Base-by-base conservation (phyloP, 2,888 invertebrate genomes). In the Tromatobia lineatoria region DNA sequence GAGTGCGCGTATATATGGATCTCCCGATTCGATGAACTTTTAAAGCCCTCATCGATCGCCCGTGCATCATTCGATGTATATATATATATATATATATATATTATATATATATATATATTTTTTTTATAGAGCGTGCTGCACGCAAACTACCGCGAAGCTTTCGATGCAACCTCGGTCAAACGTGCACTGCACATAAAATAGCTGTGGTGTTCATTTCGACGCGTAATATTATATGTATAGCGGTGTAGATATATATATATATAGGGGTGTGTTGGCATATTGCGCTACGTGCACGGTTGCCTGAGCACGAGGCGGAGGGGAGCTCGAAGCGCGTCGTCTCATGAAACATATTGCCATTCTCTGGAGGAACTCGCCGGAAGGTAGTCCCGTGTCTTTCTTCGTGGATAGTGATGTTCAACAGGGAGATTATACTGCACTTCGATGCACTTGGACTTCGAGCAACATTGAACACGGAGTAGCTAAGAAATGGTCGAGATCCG, bases 131-230 rank as follows among this genome's bases (percentile, higher is more conserved):
- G 80, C 73, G 73, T 80, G 73, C 71, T 18, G 29, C 66, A 80
- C 73, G 73, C 73, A 73, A 73, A 45, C 52, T 64, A 64, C 64
- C 52, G 25, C 79, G 61, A 78, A 61, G 77, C 77, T 78, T 70
- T 47, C 20, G 47, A 50, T 69, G 52, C 42, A 59, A 59, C 57
- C 70, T 47, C 69, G 77, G 50, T 69, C 77, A 77, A 69, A 70
- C 69, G 69, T 70, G 69, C 59, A 69, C 57, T 23, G 69, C 47
- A 34, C 77, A 77, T 69, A 74, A 67, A 73, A 67, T 70, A 57
- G 54, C 52, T 23, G 64, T 54, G 76, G 76, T 76, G 71, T 81
- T 69, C 76, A 25, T 64, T 61, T 70, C 50, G 70, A 70, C 61
- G 50, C 59, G 47, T 74, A 61, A 74, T 61, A 61, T 74, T 50